A percentile compares a stretch with the other conserved stretches of the same genome.
Evolutionary conservation across 2,888 invertebrate genomes (phyloP).

Genomic region (Platycheirus rosarum): DNA sequence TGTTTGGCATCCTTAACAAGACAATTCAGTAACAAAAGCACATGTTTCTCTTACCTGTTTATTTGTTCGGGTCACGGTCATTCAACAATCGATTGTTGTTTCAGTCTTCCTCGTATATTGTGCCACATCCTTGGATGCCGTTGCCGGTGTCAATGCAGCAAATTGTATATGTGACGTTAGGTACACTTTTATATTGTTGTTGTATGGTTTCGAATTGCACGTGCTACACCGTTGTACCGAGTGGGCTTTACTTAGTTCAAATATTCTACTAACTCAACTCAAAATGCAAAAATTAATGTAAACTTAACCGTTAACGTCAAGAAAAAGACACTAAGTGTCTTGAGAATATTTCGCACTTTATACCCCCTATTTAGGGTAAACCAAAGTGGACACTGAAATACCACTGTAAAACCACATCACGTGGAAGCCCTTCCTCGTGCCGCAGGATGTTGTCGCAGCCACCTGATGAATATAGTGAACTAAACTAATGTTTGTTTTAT

Average conservation of each 20-base stretch:
- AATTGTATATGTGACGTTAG: slow-evolving; percentile 14
- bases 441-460: slow-evolving; percentile 73
- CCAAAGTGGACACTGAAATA: slow-evolving; percentile 52
- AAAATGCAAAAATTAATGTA: background rate
- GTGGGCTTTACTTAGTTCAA: background rate
- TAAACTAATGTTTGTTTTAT: slow-evolving; percentile 55
- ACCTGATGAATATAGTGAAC: slow-evolving; percentile 70
- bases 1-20: slow-evolving; percentile 21
- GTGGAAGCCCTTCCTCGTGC: slow-evolving; percentile 63
- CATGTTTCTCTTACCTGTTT: slow-evolving; percentile 48
- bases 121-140: slow-evolving; percentile 44
- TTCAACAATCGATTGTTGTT: slow-evolving; percentile 58
- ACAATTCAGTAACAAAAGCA: slow-evolving; percentile 5
- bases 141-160: slow-evolving; percentile 50
- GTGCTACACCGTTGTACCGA: slow-evolving; percentile 7
- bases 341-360: slow-evolving; percentile 3
- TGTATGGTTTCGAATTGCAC: background rate
- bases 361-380: slow-evolving; percentile 33
- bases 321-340: background rate
- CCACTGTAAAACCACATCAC: slow-evolving; percentile 49
- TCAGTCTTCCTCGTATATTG: slow-evolving; percentile 5
- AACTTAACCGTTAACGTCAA: background rate
- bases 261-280: background rate
- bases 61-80: slow-evolving; percentile 60
- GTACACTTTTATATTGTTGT: background rate